phyloP scores from a whole-genome alignment of 2,888 invertebrate species.

The Cantharis rufa region DNA sequence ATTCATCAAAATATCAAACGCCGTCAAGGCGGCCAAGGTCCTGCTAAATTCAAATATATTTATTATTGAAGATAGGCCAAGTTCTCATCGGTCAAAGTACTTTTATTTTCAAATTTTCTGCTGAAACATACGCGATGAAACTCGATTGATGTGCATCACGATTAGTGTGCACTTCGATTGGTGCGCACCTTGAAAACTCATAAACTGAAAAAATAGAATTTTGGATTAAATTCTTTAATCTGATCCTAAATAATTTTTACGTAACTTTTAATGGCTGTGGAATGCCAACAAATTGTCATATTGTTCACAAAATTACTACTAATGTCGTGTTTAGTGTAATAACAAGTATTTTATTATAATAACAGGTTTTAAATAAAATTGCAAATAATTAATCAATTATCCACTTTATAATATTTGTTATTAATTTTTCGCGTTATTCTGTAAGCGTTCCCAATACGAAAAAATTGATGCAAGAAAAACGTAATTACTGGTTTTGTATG shows the following conservation, averaged over 20 bases:
- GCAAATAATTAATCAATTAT: neutral
- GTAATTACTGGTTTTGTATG: neutral
- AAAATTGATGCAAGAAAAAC: neutral
- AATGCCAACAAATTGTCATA: neutral
- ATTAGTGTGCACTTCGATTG: too few relatives aligned
- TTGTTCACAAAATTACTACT: neutral
- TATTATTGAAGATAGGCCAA: too few relatives aligned
- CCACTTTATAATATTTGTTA: neutral
- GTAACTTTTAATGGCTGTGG: neutral
- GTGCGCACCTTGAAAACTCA: too few relatives aligned
- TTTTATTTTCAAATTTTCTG: too few relatives aligned
- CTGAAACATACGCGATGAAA: too few relatives aligned
- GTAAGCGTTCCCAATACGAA: neutral
- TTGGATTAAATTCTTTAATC: neutral
- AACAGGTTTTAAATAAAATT: neutral
- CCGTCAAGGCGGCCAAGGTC: too few relatives aligned
- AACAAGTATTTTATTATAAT: neutral
- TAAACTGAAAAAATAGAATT: too few relatives aligned
- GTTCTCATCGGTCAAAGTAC: too few relatives aligned
- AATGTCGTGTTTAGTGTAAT: neutral
- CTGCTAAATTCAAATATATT: too few relatives aligned
- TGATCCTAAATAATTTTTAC: neutral
- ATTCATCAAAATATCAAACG: too few relatives aligned
- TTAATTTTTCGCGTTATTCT: neutral
- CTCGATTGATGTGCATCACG: too few relatives aligned